phyloP scores from a whole-genome alignment of 2,797 vertebrate species.

The Sebastiscus tertius region DNA sequence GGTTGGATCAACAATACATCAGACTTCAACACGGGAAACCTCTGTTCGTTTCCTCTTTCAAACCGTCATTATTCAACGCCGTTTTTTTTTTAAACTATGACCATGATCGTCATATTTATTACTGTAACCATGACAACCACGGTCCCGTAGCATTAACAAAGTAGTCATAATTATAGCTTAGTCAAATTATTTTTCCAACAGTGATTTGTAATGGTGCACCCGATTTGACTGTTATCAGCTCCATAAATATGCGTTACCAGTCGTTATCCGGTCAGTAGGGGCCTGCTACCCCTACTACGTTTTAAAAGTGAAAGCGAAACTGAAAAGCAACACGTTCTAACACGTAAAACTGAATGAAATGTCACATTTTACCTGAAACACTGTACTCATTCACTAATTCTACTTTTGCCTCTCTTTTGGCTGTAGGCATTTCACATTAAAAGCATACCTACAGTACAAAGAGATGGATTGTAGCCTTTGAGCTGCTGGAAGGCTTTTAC shows the following conservation, averaged over 20 bases:
- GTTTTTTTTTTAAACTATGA: background rate
- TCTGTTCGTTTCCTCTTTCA: background rate
- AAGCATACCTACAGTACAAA: background rate
- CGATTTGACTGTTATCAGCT: too few relatives aligned
- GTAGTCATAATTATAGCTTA: background rate
- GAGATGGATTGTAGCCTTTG: background rate
- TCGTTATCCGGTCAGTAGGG: too few relatives aligned
- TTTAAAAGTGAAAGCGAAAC: too few relatives aligned
- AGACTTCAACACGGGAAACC: background rate
- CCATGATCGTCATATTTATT: background rate
- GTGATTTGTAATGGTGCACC: background rate
- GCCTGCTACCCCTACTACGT: too few relatives aligned
- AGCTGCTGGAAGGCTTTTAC: too few relatives aligned
- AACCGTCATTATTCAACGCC: background rate
- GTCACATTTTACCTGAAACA: background rate
- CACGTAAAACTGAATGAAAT: too few relatives aligned
- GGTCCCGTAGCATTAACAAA: background rate
- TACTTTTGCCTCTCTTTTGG: background rate
- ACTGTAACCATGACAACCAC: background rate
- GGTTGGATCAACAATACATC: background rate
- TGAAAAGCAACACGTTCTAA: too few relatives aligned
- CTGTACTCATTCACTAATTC: background rate
- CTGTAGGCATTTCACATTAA: background rate
- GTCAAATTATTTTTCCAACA: background rate
- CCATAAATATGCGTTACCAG: too few relatives aligned